Percentiles rank a stretch among this genome's conserved stretches.
Conservation (phyloP, 2,888 invertebrate genomes). For the Anorthoa munda region DNA sequence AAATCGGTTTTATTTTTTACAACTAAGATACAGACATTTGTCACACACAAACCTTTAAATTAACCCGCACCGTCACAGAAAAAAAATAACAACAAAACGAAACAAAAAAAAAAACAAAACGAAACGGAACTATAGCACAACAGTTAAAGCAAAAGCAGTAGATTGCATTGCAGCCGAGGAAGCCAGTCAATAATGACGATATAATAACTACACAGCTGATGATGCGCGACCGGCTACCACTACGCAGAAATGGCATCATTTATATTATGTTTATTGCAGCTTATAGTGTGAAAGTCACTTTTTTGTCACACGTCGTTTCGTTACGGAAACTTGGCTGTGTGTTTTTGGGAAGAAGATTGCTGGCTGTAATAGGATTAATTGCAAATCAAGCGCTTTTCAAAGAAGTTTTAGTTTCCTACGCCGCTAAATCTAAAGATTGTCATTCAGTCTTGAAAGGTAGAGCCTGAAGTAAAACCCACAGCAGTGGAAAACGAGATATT, state of each 20-base stretch:
- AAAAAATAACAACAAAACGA: background rate
- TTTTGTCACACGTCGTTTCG: constrained; percentile 46
- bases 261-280: constrained; percentile 56
- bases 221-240: constrained; percentile 32
- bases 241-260: constrained; percentile 63
- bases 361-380: background rate
- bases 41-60: background rate
- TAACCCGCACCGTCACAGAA: background rate
- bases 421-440: background rate
- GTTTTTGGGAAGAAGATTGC: constrained; percentile 1
- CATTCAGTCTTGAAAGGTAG: background rate
- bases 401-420: background rate
- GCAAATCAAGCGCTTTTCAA: background rate
- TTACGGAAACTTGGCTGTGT: constrained; percentile 29
- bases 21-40: background rate
- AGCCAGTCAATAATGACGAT: constrained; percentile 55
- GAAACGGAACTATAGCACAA: constrained; percentile 51
- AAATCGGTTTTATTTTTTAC: no score
- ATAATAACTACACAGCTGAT: constrained; percentile 55
- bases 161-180: constrained; percentile 54
- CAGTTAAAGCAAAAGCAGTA: constrained; percentile 56
- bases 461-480: background rate
- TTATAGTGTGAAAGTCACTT: constrained; percentile 63
- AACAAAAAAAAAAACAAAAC: constrained; percentile 14
- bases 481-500: background rate